Conservation (phyloP, 2,797 vertebrate genomes). For the Argya squamiceps region DNA sequence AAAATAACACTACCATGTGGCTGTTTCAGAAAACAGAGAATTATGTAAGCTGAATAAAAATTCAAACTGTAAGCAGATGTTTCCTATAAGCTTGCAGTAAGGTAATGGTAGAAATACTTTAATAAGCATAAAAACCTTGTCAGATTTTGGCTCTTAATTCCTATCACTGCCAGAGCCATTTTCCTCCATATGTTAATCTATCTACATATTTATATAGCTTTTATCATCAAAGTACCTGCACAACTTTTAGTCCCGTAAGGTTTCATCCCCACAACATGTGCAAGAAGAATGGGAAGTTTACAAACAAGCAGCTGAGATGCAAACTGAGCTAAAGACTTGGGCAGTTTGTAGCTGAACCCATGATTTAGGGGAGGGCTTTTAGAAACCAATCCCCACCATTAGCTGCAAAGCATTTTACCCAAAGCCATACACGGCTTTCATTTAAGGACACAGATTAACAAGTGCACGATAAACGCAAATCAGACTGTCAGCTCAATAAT, state of each 20-base stretch:
- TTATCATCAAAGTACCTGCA: background rate
- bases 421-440: background rate
- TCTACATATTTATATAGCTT: background rate
- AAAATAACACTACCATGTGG: background rate
- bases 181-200: background rate
- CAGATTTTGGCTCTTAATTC: background rate
- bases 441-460: conserved; percentile 49
- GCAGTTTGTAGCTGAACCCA: background rate
- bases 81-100: background rate
- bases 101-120: background rate
- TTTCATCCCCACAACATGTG: background rate
- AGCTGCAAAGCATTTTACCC: background rate
- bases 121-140: background rate
- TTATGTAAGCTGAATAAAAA: background rate
- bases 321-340: background rate
- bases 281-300: background rate
- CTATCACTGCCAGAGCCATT: background rate
- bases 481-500: background rate
- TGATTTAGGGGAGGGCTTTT: background rate
- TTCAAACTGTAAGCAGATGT: background rate
- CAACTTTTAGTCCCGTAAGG: background rate
- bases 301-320: background rate
- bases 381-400: background rate
- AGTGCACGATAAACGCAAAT: background rate
- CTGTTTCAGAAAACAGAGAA: background rate